Evolutionary conservation across 2,797 vertebrate species (phyloP).

Genomic region (Taenioides sp.): DNA sequence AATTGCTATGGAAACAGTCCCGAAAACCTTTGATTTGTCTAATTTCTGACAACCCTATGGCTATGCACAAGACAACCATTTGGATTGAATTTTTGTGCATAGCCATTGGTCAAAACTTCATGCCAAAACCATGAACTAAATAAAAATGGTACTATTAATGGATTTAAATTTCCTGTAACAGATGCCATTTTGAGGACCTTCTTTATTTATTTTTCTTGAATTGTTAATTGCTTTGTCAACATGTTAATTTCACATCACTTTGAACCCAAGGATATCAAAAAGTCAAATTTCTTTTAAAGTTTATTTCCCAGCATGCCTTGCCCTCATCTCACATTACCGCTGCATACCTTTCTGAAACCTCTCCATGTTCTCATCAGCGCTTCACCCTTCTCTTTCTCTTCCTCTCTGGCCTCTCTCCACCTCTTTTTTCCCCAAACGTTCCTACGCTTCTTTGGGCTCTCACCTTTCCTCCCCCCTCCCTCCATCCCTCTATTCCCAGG

Average conservation of each 20-base stretch:
- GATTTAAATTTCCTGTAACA: too few species aligned
- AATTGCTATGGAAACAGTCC: too few species aligned
- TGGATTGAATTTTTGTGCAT: too few species aligned
- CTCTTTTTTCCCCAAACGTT: conserved; percentile 44
- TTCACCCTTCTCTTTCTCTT: conserved; percentile 23
- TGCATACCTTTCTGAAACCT: conserved; percentile 15
- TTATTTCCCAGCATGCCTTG: conserved; percentile 25
- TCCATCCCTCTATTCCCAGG: conserved; percentile 59
- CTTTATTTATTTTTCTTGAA: too few species aligned
- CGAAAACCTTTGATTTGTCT: background rate
- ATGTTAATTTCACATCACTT: too few species aligned
- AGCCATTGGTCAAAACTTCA: background rate
- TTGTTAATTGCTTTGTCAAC: too few species aligned
- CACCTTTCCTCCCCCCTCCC: conserved; percentile 33
- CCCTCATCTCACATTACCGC: conserved; percentile 27
- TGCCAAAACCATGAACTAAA: background rate
- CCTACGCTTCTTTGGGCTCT: conserved; percentile 44
- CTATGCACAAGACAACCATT: too few species aligned
- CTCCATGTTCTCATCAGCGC: conserved; percentile 12
- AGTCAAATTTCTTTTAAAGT: background rate
- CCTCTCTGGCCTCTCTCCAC: conserved; percentile 24
- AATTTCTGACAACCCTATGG: background rate
- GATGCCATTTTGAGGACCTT: too few species aligned
- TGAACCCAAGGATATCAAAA: background rate
- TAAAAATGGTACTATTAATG: background rate